These are phyloP conservation scores for Myanophis thanlyinensis DNA, from an alignment of 2,113 vertebrate species.

Conservation along the genomic window DNA sequence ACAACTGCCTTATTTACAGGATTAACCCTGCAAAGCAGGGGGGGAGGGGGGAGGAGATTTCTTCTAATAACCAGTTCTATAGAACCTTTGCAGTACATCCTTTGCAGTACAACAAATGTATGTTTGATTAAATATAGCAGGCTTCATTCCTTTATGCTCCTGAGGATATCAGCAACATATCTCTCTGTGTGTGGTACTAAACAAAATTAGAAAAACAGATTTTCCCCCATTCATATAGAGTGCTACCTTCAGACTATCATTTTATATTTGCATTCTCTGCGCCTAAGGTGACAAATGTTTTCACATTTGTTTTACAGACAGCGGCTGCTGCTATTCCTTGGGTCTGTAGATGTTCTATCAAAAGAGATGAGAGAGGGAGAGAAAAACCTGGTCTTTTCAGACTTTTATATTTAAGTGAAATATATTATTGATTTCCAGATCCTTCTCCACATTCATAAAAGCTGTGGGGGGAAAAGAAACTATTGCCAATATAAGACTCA, in stretches of 20 bases:
- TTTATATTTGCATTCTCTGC: background rate
- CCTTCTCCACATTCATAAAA: background rate
- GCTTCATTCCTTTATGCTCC: background rate
- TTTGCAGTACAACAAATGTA: background rate
- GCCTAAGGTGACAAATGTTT: background rate
- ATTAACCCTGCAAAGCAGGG: too few species aligned
- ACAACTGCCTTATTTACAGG: too few species aligned
- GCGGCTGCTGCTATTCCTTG: background rate
- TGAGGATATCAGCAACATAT: background rate
- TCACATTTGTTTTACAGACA: background rate
- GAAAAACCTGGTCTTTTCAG: background rate
- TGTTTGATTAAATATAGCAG: background rate
- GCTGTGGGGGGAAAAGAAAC: background rate
- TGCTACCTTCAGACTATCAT: background rate
- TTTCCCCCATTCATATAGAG: background rate
- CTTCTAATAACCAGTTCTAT: too few species aligned
- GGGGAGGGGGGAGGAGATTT: too few species aligned
- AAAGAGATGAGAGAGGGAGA: background rate
- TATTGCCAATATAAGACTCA: background rate
- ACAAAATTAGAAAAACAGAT: background rate
- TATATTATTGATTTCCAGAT: background rate
- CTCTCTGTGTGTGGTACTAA: background rate
- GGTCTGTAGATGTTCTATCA: background rate
- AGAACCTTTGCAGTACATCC: too few species aligned
- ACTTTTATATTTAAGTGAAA: background rate